phyloP scores from a whole-genome alignment of 2,888 invertebrate genomes.

The Perdita meconis region DNA sequence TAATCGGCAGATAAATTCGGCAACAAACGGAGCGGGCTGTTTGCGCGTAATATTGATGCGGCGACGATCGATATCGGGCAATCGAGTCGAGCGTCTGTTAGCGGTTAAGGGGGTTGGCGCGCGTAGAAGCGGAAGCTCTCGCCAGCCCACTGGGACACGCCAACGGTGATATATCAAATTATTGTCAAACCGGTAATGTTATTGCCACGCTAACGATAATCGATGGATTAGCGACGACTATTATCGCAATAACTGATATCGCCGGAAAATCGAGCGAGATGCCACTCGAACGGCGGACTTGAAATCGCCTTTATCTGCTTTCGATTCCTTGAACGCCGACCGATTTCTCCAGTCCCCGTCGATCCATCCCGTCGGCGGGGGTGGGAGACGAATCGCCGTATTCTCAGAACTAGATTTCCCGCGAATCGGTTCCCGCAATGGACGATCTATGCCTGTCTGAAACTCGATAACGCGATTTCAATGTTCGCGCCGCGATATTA shows the following conservation, averaged over 20 bases:
- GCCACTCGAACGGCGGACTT: neutral
- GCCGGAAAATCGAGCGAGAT: constrained; percentile 51
- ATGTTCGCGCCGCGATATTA: neutral
- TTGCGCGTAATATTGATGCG: constrained; percentile 57
- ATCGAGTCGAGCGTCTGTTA: constrained; percentile 71
- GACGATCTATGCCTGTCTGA: neutral
- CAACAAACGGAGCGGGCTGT: constrained; percentile 51
- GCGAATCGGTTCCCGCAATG: neutral
- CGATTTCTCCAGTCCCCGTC: neutral
- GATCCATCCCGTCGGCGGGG: neutral
- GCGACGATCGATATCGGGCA: constrained; percentile 68
- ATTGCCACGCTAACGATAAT: constrained; percentile 71
- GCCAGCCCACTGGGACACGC: constrained; percentile 56
- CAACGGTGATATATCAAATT: constrained; percentile 72
- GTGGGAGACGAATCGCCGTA: neutral
- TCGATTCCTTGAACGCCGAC: neutral
- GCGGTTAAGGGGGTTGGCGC: constrained; percentile 66
- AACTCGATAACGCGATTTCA: neutral
- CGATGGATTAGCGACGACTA: constrained; percentile 71
- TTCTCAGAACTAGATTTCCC: neutral
- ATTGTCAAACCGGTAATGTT: constrained; percentile 73
- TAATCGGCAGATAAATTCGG: constrained; percentile 67
- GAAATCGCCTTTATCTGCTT: neutral
- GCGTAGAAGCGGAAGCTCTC: constrained; percentile 53
- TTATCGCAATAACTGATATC: constrained; percentile 64